Conservation (phyloP, 2,113 vertebrate species). For the Apus apus region DNA sequence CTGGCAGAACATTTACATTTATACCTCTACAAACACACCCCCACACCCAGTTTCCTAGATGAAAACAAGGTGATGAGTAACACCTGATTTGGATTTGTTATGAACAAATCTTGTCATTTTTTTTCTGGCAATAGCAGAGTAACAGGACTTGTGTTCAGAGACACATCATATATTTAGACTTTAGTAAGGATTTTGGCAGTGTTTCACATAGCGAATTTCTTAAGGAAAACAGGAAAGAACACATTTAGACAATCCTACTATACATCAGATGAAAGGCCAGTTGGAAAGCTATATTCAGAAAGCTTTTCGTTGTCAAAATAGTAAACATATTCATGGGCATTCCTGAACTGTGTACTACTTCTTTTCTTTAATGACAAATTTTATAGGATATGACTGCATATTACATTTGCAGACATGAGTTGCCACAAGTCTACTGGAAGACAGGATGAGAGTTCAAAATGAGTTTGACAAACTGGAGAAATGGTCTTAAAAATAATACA, state of each 20-base stretch:
- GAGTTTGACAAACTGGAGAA: not conserved
- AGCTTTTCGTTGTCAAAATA: not conserved
- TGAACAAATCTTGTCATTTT: not conserved
- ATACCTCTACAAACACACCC: not conserved
- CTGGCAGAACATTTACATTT: not conserved
- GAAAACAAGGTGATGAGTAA: not conserved
- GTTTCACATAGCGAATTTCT: not conserved
- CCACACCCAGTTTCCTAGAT: not conserved
- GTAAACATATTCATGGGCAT: not conserved
- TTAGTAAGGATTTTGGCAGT: not conserved
- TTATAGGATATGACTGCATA: not conserved
- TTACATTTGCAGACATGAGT: not conserved
- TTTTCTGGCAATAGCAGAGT: not conserved
- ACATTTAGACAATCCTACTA: not conserved
- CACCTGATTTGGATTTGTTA: constrained; percentile 8
- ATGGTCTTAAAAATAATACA: not conserved
- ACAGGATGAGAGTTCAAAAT: not conserved
- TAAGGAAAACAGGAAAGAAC: not conserved
- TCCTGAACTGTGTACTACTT: not conserved
- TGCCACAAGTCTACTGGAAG: not conserved
- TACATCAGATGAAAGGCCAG: not conserved
- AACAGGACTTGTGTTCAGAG: not conserved
- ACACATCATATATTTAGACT: not conserved
- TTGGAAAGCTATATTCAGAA: not conserved
- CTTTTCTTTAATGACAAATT: not conserved